Percentiles rank a stretch among this genome's conserved stretches.
These are phyloP conservation scores for Poecilia wingei DNA, from an alignment of 2,797 vertebrate species.

Conservation along the genomic window DNA sequence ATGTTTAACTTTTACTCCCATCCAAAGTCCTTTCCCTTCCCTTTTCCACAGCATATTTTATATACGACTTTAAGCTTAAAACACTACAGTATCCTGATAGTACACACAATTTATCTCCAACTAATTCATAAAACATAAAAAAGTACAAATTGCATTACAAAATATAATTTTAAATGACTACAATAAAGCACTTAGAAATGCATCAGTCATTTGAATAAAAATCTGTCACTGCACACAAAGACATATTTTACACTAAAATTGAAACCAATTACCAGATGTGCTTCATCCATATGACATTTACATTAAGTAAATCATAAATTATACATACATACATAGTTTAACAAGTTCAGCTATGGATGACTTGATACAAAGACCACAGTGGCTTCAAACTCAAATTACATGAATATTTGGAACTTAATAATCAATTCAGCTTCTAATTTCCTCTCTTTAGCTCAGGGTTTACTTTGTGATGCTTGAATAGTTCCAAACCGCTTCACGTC, in stretches of 20 bases:
- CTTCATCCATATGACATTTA: neutral
- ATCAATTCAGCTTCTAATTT: neutral
- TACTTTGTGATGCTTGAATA: neutral
- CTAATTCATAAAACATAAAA: neutral
- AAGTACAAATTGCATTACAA: neutral
- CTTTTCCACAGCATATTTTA: neutral
- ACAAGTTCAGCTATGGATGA: neutral
- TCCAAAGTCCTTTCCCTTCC: no score
- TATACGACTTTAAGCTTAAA: neutral
- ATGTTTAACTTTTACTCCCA: neutral
- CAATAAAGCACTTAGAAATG: neutral
- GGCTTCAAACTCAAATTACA: neutral
- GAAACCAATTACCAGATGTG: neutral
- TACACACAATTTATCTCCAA: neutral
- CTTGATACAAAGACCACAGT: neutral
- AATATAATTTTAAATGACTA: neutral
- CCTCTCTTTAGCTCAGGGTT: neutral
- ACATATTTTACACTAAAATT: neutral
- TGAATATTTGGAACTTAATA: slow-evolving; percentile 7
- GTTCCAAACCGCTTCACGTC: neutral
- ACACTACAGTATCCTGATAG: neutral
- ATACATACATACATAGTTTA: neutral
- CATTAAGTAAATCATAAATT: neutral
- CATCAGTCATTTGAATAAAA: neutral
- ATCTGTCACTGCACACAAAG: neutral